These are phyloP conservation scores for Vanessa cardui DNA, from an alignment of 2,888 invertebrate genomes.

Conservation along the genomic window DNA sequence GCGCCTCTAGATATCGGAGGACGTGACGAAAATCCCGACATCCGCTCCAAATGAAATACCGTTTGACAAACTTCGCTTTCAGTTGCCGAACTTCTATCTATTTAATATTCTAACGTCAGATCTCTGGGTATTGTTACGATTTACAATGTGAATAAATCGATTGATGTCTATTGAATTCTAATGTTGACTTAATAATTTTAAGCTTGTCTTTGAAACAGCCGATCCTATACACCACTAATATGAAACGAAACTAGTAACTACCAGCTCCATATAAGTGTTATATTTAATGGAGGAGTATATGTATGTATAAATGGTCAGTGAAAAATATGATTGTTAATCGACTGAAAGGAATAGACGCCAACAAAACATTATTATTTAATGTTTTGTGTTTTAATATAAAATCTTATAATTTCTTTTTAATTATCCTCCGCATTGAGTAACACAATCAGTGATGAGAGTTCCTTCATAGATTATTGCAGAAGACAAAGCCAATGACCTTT, in stretches of 20 bases:
- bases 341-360: too few relatives aligned
- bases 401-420: slow-evolving; percentile 11
- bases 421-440: slow-evolving; percentile 12
- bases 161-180: too few relatives aligned
- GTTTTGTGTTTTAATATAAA: too few relatives aligned
- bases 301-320: too few relatives aligned
- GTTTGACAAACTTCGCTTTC: slow-evolving; percentile 32
- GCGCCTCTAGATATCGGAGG: slow-evolving; percentile 25
- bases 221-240: too few relatives aligned
- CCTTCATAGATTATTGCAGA: slow-evolving; percentile 27
- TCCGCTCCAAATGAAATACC: slow-evolving; percentile 23
- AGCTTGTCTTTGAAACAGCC: too few relatives aligned
- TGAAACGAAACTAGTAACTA: too few relatives aligned
- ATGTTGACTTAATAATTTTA: too few relatives aligned
- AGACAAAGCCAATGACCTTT: slow-evolving; percentile 35
- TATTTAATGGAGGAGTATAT: too few relatives aligned
- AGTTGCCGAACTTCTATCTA: slow-evolving; percentile 25
- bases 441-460: slow-evolving; percentile 17
- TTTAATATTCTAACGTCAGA: slow-evolving; percentile 29
- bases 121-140: slow-evolving; percentile 21
- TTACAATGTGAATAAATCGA: neutral
- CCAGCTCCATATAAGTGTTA: too few relatives aligned
- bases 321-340: too few relatives aligned
- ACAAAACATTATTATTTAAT: too few relatives aligned
- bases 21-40: slow-evolving; percentile 35